phyloP scores from a whole-genome alignment of 2,797 vertebrate genomes.

The Gambelia wislizenii region DNA sequence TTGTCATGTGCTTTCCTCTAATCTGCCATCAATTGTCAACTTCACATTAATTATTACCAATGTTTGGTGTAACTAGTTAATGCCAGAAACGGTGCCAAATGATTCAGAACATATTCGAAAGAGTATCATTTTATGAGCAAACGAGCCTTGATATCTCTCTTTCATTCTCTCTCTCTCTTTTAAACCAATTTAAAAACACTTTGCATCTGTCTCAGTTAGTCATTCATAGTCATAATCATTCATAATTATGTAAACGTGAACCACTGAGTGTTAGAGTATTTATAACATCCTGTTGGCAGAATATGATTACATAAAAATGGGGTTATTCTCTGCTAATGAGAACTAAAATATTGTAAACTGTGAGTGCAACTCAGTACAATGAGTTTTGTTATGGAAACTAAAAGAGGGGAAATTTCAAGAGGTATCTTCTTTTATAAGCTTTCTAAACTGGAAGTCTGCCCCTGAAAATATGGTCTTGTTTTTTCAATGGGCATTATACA shows the following conservation, averaged over 20 bases:
- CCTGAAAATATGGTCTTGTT: not conserved
- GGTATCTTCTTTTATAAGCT: not conserved
- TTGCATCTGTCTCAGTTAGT: slow-evolving; percentile 65
- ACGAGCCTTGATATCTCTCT: slow-evolving; percentile 35
- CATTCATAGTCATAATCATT: slow-evolving; percentile 63
- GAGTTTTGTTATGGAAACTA: slow-evolving; percentile 12
- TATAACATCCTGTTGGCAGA: slow-evolving; percentile 54
- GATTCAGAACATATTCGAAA: slow-evolving; percentile 74
- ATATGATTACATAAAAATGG: slow-evolving; percentile 25
- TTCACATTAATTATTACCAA: slow-evolving; percentile 73
- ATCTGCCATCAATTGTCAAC: slow-evolving; percentile 63
- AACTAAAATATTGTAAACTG: slow-evolving; percentile 28
- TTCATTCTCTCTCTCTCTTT: slow-evolving; percentile 46
- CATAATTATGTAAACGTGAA: slow-evolving; percentile 54
- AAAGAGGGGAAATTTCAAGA: not conserved
- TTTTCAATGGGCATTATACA: not conserved
- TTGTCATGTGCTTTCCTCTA: slow-evolving; percentile 58
- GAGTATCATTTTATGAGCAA: slow-evolving; percentile 71
- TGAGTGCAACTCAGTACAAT: slow-evolving; percentile 36
- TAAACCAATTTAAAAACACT: slow-evolving; percentile 62
- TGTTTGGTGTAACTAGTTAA: slow-evolving; percentile 57
- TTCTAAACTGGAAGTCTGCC: not conserved
- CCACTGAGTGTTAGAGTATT: slow-evolving; percentile 44
- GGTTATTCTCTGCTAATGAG: slow-evolving; percentile 51
- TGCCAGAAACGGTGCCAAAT: slow-evolving; percentile 63